Evolutionary conservation across 2,797 vertebrate genomes (phyloP).

Genomic region (Schizopygopsis malacanthus): DNA sequence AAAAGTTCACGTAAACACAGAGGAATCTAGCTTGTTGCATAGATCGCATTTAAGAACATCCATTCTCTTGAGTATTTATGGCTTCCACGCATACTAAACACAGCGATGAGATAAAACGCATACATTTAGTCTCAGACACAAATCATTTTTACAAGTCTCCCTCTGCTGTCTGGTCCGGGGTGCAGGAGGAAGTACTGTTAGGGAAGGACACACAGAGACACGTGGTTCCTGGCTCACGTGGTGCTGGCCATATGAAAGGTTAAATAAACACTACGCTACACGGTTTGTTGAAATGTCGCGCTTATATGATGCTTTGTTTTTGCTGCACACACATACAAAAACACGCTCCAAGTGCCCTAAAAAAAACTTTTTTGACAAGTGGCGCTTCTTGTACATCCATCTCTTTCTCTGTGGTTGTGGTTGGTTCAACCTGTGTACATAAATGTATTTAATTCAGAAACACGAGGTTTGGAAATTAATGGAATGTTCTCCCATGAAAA

Average conservation of each 20-base stretch:
- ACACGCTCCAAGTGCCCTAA: constrained; percentile 12
- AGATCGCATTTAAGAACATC: constrained; percentile 2
- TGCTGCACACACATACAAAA: constrained; percentile 16
- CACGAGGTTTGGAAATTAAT: constrained; percentile 24
- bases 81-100: constrained; percentile 48
- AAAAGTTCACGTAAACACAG: constrained; percentile 25
- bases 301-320: constrained; percentile 43
- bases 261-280: constrained; percentile 51
- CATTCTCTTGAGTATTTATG: constrained; percentile 38
- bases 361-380: background rate
- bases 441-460: constrained; percentile 42
- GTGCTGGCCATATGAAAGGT: constrained; percentile 52
- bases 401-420: background rate
- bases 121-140: constrained; percentile 53
- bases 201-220: constrained; percentile 26
- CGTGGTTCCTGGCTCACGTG: constrained; percentile 39
- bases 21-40: constrained; percentile 19
- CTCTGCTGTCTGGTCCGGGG: constrained; percentile 58
- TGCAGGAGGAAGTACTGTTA: constrained; percentile 53
- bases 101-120: constrained; percentile 27
- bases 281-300: constrained; percentile 42
- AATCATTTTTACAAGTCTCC: constrained; percentile 56
- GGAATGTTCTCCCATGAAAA: constrained; percentile 25
- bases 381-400: constrained; percentile 1
- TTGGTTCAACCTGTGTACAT: constrained; percentile 50